A percentile compares a stretch with the other conserved stretches of the same genome.
Evolutionary conservation across 2,888 invertebrate genomes (phyloP).

Genomic region (Drosophila barbarae): DNA sequence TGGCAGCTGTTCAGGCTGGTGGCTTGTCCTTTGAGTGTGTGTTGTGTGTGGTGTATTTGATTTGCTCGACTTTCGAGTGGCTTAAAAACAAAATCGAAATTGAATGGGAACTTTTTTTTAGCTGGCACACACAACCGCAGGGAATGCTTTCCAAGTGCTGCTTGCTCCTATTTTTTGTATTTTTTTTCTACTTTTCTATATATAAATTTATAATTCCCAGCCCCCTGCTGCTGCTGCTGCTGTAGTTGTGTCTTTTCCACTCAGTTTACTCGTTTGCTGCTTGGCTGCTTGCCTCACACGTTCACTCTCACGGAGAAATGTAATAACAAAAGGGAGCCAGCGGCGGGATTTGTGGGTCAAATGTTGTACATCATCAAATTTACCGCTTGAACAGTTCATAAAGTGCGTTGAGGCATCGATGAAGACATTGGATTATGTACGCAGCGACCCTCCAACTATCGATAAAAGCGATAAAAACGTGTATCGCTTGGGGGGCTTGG

Average conservation of each 20-base stretch:
- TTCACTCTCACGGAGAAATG: constrained; percentile 20
- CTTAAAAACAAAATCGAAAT: constrained; percentile 52
- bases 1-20: constrained; percentile 9
- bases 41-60: constrained; percentile 38
- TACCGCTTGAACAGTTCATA: constrained; percentile 58
- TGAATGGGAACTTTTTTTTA: constrained; percentile 47
- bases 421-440: constrained; percentile 40
- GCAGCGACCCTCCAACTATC: constrained; percentile 34
- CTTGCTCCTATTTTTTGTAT: no score
- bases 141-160: constrained; percentile 10
- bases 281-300: constrained; percentile 55
- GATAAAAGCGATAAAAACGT: constrained; percentile 43
- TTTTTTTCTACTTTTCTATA: background rate
- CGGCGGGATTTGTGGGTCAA: constrained; percentile 33
- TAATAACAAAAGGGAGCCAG: constrained; percentile 26
- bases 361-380: constrained; percentile 65
- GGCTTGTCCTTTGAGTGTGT: background rate
- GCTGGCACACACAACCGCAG: constrained; percentile 22
- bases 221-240: constrained; percentile 10
- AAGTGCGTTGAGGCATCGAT: constrained; percentile 45
- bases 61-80: constrained; percentile 54
- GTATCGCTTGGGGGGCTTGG: constrained; percentile 16
- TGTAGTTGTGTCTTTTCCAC: constrained; percentile 34
- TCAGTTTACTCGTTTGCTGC: constrained; percentile 54
- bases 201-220: constrained; percentile 57